phyloP scores from a whole-genome alignment of 2,797 vertebrate species.

The Prunella strophiata region DNA sequence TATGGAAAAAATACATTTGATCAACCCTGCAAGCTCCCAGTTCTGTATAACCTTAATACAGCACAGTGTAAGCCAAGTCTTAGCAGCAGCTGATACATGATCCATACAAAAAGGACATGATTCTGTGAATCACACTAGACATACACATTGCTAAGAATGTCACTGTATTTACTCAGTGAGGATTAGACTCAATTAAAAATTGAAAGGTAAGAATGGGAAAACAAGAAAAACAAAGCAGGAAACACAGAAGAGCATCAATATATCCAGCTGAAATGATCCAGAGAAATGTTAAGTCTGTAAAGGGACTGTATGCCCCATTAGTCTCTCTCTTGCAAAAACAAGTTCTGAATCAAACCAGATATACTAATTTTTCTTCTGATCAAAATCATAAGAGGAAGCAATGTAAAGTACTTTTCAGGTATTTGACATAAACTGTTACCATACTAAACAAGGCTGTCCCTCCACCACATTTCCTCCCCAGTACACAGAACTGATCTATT shows the following conservation, averaged over 20 bases:
- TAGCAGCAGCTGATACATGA: background rate
- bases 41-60: background rate
- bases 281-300: background rate
- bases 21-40: background rate
- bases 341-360: background rate
- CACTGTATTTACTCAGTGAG: background rate
- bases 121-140: background rate
- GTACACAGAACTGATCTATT: background rate
- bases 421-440: background rate
- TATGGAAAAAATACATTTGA: background rate
- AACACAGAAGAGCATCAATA: background rate
- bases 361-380: background rate
- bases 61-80: background rate
- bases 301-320: background rate
- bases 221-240: background rate
- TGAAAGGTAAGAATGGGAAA: background rate
- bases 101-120: background rate
- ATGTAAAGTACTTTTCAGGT: background rate
- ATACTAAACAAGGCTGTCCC: background rate
- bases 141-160: background rate
- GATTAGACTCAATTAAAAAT: background rate
- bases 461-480: background rate
- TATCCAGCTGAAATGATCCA: background rate
- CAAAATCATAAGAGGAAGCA: background rate
- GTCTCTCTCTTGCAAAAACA: background rate